phyloP scores from a whole-genome alignment of 2,888 invertebrate species.

The Ariolimax columbianus region DNA sequence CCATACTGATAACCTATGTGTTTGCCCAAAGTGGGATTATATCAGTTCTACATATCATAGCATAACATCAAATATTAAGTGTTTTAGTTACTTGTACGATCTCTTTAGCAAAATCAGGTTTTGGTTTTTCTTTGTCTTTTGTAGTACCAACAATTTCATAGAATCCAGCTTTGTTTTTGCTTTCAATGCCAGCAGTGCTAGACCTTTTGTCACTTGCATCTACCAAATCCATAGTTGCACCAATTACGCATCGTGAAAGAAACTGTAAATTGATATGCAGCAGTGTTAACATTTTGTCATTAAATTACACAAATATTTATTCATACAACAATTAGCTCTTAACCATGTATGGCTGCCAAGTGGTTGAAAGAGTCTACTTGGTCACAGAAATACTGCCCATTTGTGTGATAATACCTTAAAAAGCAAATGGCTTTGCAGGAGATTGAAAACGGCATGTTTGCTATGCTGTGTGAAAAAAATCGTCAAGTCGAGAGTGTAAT shows the following conservation, averaged over 20 bases:
- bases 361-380: no score
- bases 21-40: no score
- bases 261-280: constrained; percentile 62
- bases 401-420: no score
- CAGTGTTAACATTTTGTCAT: neutral
- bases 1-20: no score
- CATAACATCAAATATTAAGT: neutral
- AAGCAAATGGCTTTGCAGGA: no score
- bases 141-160: constrained; percentile 78
- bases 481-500: no score
- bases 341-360: no score
- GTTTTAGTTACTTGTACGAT: constrained; percentile 52
- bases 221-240: constrained; percentile 76
- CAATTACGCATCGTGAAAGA: constrained; percentile 76
- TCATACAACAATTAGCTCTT: no score
- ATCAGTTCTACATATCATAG: no score
- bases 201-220: constrained; percentile 77
- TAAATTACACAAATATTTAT: neutral
- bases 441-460: no score
- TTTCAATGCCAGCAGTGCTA: constrained; percentile 63
- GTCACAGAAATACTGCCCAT: no score
- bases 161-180: constrained; percentile 74
- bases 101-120: constrained; percentile 77
- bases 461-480: no score
- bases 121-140: constrained; percentile 68